phyloP scores from a whole-genome alignment of 2,888 invertebrate species.

The Crematogaster levior region DNA sequence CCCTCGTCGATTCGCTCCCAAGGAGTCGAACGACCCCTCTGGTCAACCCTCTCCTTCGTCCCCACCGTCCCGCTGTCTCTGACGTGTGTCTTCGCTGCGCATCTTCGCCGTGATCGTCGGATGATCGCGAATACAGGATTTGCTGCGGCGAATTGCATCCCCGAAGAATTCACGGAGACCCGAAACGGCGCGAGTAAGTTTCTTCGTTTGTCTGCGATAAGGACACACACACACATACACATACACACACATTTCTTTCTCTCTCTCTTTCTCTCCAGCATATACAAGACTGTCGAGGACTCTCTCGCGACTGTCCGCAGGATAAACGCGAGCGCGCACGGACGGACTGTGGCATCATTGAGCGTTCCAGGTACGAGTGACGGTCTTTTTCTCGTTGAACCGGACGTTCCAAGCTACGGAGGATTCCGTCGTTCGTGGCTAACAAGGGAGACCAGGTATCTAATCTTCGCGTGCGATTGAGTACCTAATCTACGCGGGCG shows the following conservation, averaged over 20 bases:
- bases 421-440: slow-evolving; percentile 34
- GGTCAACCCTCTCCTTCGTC: slow-evolving; percentile 7
- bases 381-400: slow-evolving; percentile 46
- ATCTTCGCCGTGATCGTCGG: too few relatives aligned
- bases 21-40: slow-evolving; percentile 11
- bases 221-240: background rate
- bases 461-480: slow-evolving; percentile 9
- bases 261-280: background rate
- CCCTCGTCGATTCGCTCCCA: slow-evolving; percentile 29
- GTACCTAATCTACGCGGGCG: slow-evolving; percentile 2
- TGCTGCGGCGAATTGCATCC: slow-evolving; percentile 1
- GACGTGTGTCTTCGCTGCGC: background rate
- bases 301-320: slow-evolving; percentile 46
- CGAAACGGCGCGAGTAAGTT: slow-evolving; percentile 13
- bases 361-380: slow-evolving; percentile 52
- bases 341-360: slow-evolving; percentile 53
- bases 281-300: slow-evolving; percentile 4
- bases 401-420: slow-evolving; percentile 43
- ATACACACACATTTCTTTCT: background rate
- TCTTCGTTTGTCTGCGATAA: slow-evolving; percentile 28
- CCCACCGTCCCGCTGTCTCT: slow-evolving; percentile 13
- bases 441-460: slow-evolving; percentile 2
- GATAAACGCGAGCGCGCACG: slow-evolving; percentile 51
- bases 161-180: background rate
- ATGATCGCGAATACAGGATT: too few relatives aligned